A percentile compares a stretch with the other conserved stretches of the same genome.
Evolutionary conservation across 2,797 vertebrate genomes (phyloP).

Genomic region (Clarias laeviceps): DNA sequence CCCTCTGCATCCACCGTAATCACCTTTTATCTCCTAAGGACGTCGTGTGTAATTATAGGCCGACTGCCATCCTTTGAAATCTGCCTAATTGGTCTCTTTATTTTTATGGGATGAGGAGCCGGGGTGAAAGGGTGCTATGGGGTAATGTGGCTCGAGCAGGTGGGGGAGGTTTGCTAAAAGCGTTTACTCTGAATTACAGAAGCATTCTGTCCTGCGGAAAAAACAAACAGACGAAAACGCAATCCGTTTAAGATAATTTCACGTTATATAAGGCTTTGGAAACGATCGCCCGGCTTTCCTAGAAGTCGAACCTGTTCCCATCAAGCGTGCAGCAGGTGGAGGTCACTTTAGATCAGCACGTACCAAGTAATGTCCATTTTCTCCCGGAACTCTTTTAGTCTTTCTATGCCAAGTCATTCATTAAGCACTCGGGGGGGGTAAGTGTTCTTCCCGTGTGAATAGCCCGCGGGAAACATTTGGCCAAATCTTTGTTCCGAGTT

Average conservation of each 20-base stretch:
- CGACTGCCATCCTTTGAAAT: constrained; percentile 77
- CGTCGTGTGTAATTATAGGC: constrained; percentile 75
- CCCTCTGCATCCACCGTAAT: constrained; percentile 63
- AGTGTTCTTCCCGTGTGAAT: constrained; percentile 60
- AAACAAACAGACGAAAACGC: not conserved
- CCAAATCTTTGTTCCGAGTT: constrained; percentile 66
- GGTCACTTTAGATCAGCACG: constrained; percentile 61
- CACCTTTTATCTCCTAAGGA: constrained; percentile 73
- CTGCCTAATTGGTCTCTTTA: constrained; percentile 79
- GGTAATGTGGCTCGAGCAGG: constrained; percentile 62
- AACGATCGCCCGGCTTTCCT: constrained; percentile 31
- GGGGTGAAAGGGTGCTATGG: constrained; percentile 60
- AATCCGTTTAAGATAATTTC: constrained; percentile 12
- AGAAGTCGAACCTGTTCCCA: constrained; percentile 51
- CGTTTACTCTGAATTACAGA: constrained; percentile 39
- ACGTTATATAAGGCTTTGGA: constrained; percentile 30
- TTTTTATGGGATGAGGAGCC: constrained; percentile 72
- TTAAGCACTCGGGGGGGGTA: constrained; percentile 49
- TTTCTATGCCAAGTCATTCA: constrained; percentile 61
- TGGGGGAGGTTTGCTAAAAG: constrained; percentile 55
- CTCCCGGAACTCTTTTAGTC: constrained; percentile 48
- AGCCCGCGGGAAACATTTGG: constrained; percentile 58
- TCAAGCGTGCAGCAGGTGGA: constrained; percentile 61
- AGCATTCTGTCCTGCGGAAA: constrained; percentile 17
- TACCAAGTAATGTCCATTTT: constrained; percentile 65